These are phyloP conservation scores for Nycticebus coucang DNA, from an alignment of 2,113 vertebrate species.

Conservation along the genomic window DNA sequence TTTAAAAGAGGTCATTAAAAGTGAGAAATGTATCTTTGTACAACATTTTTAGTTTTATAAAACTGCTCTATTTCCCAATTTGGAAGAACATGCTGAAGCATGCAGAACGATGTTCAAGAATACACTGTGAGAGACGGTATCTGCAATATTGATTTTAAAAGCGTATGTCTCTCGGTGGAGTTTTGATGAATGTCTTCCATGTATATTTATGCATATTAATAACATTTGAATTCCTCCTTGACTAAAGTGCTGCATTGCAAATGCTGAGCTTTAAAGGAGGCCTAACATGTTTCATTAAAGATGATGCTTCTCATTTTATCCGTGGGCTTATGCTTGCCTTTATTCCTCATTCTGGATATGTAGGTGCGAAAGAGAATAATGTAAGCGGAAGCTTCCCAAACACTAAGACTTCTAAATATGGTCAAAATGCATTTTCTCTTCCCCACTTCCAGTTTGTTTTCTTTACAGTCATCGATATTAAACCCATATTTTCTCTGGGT, in stretches of 20 bases:
- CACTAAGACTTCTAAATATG: background rate
- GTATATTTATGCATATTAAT: constrained; percentile 38
- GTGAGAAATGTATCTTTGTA: constrained; percentile 25
- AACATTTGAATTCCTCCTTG: constrained; percentile 55
- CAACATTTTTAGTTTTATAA: constrained; percentile 43
- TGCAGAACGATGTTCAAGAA: background rate
- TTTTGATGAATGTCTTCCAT: constrained; percentile 45
- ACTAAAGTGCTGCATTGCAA: background rate
- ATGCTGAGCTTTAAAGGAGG: background rate
- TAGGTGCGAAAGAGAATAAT: background rate
- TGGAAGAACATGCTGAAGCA: constrained; percentile 44
- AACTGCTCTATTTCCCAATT: constrained; percentile 12
- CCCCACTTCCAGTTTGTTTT: background rate
- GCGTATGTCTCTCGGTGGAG: background rate
- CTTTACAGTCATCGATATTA: background rate
- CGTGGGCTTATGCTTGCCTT: background rate
- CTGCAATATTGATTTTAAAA: constrained; percentile 44
- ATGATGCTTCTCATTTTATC: background rate
- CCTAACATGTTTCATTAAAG: background rate
- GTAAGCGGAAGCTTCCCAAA: background rate
- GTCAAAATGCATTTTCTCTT: background rate
- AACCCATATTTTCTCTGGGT: too few relatives aligned
- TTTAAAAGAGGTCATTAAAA: constrained; percentile 58
- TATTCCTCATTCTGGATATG: background rate
- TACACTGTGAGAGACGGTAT: constrained; percentile 5